Evolutionary conservation across 1,140 invertebrate species (phyloP).

Genomic region (Polyergus mexicanus): DNA sequence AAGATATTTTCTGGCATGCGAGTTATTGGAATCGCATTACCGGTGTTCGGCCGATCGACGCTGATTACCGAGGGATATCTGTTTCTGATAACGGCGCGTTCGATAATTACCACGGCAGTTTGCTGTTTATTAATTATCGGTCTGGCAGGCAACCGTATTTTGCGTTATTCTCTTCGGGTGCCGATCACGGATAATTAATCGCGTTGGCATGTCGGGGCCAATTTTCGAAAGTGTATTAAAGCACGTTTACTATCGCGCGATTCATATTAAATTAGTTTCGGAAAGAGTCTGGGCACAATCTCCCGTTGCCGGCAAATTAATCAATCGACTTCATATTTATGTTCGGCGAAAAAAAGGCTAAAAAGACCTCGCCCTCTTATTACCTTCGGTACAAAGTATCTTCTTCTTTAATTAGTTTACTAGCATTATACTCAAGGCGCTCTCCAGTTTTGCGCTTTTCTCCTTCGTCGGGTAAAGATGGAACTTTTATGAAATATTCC

Average conservation of each 20-base stretch:
- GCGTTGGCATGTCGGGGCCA: slow-evolving; percentile 33
- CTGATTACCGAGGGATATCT: slow-evolving; percentile 72
- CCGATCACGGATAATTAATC: slow-evolving; percentile 66
- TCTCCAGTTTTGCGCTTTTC: neutral
- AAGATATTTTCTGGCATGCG: slow-evolving; percentile 67
- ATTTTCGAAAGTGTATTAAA: slow-evolving; percentile 62
- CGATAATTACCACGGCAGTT: slow-evolving; percentile 71
- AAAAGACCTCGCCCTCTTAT: slow-evolving; percentile 36
- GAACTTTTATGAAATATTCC: slow-evolving; percentile 61
- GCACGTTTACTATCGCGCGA: slow-evolving; percentile 3
- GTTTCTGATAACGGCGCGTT: slow-evolving; percentile 69
- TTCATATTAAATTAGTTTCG: slow-evolving; percentile 54
- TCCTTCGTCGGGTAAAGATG: neutral
- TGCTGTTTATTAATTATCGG: slow-evolving; percentile 72
- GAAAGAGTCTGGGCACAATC: neutral
- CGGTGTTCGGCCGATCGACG: slow-evolving; percentile 63
- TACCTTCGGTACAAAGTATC: slow-evolving; percentile 56
- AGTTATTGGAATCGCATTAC: slow-evolving; percentile 76
- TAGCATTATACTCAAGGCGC: slow-evolving; percentile 37
- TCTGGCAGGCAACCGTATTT: slow-evolving; percentile 47
- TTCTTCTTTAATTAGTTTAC: slow-evolving; percentile 63
- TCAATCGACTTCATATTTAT: slow-evolving; percentile 56
- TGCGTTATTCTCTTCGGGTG: slow-evolving; percentile 60
- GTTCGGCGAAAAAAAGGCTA: slow-evolving; percentile 1
- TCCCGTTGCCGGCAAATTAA: slow-evolving; percentile 38